Percentiles rank a stretch among this genome's conserved stretches.
phyloP scores from a whole-genome alignment of 2,113 vertebrate species.

The Istiophorus platypterus region DNA sequence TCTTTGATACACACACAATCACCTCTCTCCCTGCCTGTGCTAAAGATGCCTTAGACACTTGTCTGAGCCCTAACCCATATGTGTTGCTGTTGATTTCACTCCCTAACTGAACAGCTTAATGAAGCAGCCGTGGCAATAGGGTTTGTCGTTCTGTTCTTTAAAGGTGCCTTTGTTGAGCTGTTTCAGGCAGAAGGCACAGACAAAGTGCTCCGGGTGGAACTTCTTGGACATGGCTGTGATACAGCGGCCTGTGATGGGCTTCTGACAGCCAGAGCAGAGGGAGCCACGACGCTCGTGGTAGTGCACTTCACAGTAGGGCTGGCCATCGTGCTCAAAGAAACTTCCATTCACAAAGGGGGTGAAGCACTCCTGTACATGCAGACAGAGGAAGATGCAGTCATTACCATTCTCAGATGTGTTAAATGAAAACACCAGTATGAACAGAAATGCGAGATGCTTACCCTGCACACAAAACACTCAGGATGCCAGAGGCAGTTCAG shows the following conservation, averaged over 20 bases:
- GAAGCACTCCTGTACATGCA: slow-evolving; percentile 92
- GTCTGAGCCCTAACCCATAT: slow-evolving; percentile 19
- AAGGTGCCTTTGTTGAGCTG: slow-evolving; percentile 99
- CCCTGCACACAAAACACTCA: slow-evolving; percentile 98
- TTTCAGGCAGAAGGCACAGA: slow-evolving; percentile 99
- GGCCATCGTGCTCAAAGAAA: slow-evolving; percentile 98
- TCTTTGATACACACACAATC: slow-evolving; percentile 32
- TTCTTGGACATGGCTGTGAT: slow-evolving; percentile 99
- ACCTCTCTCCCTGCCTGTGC: slow-evolving; percentile 17
- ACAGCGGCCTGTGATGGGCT: slow-evolving; percentile 98
- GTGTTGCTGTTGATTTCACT: background rate
- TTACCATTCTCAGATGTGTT: background rate
- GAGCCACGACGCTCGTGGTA: slow-evolving; percentile 97
- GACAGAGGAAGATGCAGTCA: background rate
- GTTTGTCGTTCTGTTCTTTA: slow-evolving; percentile 99
- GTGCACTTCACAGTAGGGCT: slow-evolving; percentile 99
- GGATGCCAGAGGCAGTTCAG: slow-evolving; percentile 98
- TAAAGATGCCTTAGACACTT: slow-evolving; percentile 40
- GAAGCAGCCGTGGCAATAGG: slow-evolving; percentile 99
- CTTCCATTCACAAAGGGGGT: slow-evolving; percentile 96
- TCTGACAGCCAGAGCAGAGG: slow-evolving; percentile 98
- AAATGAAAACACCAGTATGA: background rate
- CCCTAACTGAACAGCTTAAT: slow-evolving; percentile 97
- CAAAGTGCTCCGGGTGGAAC: slow-evolving; percentile 99
- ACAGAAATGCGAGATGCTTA: slow-evolving; percentile 74